Percentiles rank a stretch among this genome's conserved stretches.
Conservation (phyloP, 2,888 invertebrate species). For the Xiphydria camelus region DNA sequence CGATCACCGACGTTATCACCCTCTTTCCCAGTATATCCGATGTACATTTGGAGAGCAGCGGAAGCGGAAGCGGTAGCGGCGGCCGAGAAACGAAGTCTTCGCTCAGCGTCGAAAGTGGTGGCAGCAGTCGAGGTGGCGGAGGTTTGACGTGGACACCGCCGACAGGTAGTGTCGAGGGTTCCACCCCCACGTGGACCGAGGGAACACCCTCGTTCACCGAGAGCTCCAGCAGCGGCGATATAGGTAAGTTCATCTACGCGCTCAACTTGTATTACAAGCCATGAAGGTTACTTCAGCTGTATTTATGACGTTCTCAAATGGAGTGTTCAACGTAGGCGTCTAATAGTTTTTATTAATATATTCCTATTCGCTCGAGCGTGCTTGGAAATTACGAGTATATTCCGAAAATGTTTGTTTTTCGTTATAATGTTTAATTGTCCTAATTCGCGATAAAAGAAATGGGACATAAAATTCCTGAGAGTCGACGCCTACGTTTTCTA, state of each 20-base stretch:
- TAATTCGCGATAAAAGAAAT: no score
- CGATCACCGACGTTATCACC: no score
- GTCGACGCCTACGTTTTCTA: no score
- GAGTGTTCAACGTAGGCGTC: no score
- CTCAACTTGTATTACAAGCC: constrained; percentile 45
- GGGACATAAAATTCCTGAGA: no score
- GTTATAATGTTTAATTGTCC: no score
- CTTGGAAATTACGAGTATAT: no score
- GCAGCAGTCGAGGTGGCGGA: constrained; percentile 62
- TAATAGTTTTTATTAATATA: no score
- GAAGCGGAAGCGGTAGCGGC: constrained; percentile 59
- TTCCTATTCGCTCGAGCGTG: no score
- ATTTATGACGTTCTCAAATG: background rate
- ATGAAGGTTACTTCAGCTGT: constrained; percentile 14
- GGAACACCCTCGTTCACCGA: constrained; percentile 97
- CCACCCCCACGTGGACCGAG: constrained; percentile 98
- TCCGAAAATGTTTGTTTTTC: no score
- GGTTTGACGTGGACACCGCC: constrained; percentile 78
- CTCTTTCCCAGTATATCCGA: constrained; percentile 69
- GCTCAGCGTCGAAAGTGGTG: constrained; percentile 67
- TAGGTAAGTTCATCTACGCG: constrained; percentile 66
- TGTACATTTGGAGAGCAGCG: constrained; percentile 68
- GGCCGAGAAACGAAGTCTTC: constrained; percentile 64
- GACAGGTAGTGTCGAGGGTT: constrained; percentile 78
- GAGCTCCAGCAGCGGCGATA: constrained; percentile 91